Percentiles rank a stretch among this genome's conserved stretches.
These are phyloP conservation scores for Amphiprion ocellaris DNA, from an alignment of 2,113 vertebrate genomes.

Conservation along the genomic window DNA sequence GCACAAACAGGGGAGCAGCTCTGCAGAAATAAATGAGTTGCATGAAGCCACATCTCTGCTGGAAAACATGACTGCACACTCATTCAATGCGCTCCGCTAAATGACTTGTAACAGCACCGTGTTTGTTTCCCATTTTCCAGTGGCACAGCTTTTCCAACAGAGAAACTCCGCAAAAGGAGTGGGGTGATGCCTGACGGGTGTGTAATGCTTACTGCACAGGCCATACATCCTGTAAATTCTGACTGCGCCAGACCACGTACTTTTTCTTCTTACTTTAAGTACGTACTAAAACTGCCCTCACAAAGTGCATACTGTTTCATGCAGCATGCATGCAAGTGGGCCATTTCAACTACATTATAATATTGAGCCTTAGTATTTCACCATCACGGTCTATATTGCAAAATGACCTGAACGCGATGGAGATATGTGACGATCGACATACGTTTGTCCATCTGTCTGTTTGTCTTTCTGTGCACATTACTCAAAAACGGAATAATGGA, in stretches of 20 bases:
- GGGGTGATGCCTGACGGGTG: conserved; percentile 4
- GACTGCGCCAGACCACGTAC: conserved; percentile 9
- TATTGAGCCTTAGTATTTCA: no score
- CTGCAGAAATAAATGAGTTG: conserved; percentile 57
- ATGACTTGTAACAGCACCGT: conserved; percentile 52
- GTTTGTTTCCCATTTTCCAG: conserved; percentile 62
- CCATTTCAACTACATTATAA: no score
- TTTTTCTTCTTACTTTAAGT: not conserved
- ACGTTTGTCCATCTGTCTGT: no score
- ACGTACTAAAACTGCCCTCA: no score
- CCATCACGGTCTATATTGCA: no score
- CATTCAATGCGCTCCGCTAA: conserved; percentile 46
- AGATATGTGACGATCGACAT: no score
- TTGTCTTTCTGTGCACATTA: no score
- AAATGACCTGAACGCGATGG: no score
- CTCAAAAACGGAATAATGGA: no score
- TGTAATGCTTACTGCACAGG: conserved; percentile 29
- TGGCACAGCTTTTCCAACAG: conserved; percentile 49
- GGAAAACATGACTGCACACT: conserved; percentile 62
- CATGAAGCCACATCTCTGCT: conserved; percentile 41
- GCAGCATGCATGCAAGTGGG: no score
- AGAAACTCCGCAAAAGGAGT: conserved; percentile 6
- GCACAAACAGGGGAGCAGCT: conserved; percentile 35
- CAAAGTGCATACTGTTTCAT: no score
- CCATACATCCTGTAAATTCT: not conserved